Base-by-base conservation (phyloP, 1,140 invertebrate genomes). In the Cheumatopsyche charites region DNA sequence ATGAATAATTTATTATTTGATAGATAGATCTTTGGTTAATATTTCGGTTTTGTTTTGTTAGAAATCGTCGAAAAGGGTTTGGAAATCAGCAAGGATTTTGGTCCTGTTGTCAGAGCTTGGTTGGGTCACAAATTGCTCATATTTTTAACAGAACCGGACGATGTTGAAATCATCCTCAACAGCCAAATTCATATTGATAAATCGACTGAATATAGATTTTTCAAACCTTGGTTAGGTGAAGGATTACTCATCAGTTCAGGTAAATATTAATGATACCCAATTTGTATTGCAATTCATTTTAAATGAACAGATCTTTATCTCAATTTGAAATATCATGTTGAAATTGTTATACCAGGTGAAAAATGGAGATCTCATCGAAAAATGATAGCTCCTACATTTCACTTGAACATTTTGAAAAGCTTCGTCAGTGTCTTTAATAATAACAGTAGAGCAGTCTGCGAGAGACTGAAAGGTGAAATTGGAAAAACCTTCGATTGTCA, bases 301-400 rank as follows among this genome's bases (percentile, higher is more conserved):
- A n/a, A n/a, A n/a, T n/a, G n/a, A n/a, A n/a, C n/a, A n/a, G n/a
- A 70, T 7, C 4, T 41, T 13, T 41, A 9, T 55, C 6, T 11
- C 42, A 43, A 9, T 7, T 43, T 43, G n/a, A 43, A 43, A 36
- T 36, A 36, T 36, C 9, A 36, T 62, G 6, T 58, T 67, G 25
- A 67, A 66, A 19, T 36, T 36, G 3, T 4, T 36, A 9, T 65
- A 47, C 36, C 66, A 82, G 91, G 93, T 23, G 87, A 90, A 49
- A 94, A 95, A 83, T 97, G 95, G 95, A 85, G 88, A 13, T 86
- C 84, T 0, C 90, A 95, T 75, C 85, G 95, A 13, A 97, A 96
- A 83, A 87, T 97, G 78, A 90, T 98, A 55, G 96, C 95, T 0
- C 96, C 96, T 0, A 92, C 95, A 0, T 98, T 98, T 82, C 95